phyloP scores from a whole-genome alignment of 1,140 invertebrate genomes.

The Drosophila pallidifrons region DNA sequence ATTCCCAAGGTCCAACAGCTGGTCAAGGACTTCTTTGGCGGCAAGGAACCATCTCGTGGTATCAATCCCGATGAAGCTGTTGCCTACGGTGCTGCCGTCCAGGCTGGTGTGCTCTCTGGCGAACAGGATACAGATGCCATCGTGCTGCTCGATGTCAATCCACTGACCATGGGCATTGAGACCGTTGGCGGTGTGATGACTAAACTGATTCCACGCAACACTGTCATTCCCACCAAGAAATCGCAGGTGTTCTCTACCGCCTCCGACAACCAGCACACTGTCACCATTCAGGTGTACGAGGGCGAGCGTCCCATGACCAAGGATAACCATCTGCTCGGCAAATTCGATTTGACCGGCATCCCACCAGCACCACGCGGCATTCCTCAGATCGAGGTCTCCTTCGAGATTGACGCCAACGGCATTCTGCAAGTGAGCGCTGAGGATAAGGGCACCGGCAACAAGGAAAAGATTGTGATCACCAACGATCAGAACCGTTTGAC shows the following conservation, averaged over 20 bases:
- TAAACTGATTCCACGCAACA: conserved; percentile 98
- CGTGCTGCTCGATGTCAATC: conserved; percentile 98
- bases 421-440: conserved; percentile 98
- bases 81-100: conserved; percentile 99
- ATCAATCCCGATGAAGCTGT: conserved; percentile 99
- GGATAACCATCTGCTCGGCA: conserved; percentile 98
- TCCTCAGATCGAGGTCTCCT: conserved; percentile 99
- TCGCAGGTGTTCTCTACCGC: conserved; percentile 99
- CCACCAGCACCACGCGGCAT: conserved; percentile 98
- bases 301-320: conserved; percentile 99
- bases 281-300: conserved; percentile 99
- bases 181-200: conserved; percentile 99
- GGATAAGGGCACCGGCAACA: conserved; percentile 99
- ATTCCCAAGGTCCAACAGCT: conserved; percentile 99
- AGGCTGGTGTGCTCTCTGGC: conserved; percentile 95
- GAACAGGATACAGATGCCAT: conserved; percentile 98
- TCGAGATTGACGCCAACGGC: conserved; percentile 99
- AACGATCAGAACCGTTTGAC: conserved; percentile 99
- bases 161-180: conserved; percentile 99
- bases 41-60: conserved; percentile 98
- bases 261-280: conserved; percentile 99
- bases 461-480: conserved; percentile 99
- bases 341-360: conserved; percentile 99
- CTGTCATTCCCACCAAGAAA: conserved; percentile 99
- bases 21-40: conserved; percentile 99